Base-by-base conservation (phyloP, 2,888 invertebrate species). In the Pecten maximus region DNA sequence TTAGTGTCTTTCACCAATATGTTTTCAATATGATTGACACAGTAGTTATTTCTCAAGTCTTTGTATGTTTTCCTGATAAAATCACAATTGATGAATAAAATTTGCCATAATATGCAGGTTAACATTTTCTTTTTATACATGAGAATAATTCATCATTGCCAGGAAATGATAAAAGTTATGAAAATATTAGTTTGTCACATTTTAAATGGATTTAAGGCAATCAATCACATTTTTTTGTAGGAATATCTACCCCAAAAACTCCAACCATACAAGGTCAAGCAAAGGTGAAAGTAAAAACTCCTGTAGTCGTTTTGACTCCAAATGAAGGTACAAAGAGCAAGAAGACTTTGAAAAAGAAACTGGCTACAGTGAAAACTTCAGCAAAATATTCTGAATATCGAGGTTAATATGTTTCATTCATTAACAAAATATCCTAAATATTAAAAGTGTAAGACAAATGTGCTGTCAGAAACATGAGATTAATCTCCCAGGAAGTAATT, bases 241-340 rank as follows among this genome's bases (percentile, higher is more conserved):
- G 40, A 54, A 90, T 91, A 86, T 87, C 93, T 92, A 92, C 28
- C 86, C 93, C 94, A 28, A 92, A 88, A 89, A 93, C 93, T 60
- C 93, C 94, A 40, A 88, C 86, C 16, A 89, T 35, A n/a, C 92
- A 91, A n/a, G 88, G 60, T 12, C 44, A 40, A 60, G 50, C 91
- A 74, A 93, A 91, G 88, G 48, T 60, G 40, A 94, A 93, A 90
- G 93, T 94, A 12, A 94, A 93, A 90, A 93, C 94, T 40, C 94
- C 94, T 50, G 93, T 94, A 88, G 94, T 93, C 3, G 92, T 91
- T 40, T 91, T 94, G 44, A 92, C 93, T 8, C 92, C 92, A 74
- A 74, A 74, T 35, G 35, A 35, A 8, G 35, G 74, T 4, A 74
- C 2, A 35, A 74, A 35, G 74, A 74, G 35, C 28, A 74, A 12